Conservation (phyloP, 2,888 invertebrate genomes). For the Sclerodermus sp. region DNA sequence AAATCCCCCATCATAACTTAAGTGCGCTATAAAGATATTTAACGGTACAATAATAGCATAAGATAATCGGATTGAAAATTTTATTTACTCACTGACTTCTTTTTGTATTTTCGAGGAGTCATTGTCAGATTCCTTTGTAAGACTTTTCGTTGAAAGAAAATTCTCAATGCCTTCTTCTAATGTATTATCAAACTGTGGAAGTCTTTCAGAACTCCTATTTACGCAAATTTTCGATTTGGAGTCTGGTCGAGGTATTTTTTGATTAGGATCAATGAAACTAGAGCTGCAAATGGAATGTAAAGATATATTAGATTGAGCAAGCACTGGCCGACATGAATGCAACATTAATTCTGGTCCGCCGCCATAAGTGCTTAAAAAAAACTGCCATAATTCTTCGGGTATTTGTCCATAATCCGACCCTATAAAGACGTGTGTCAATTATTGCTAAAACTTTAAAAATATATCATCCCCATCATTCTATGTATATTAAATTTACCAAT, state of each 20-base stretch:
- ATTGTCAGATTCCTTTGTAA: constrained; percentile 15
- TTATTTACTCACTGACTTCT: constrained; percentile 34
- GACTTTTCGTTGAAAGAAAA: constrained; percentile 30
- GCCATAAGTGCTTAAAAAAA: constrained; percentile 82
- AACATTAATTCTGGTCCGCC: constrained; percentile 82
- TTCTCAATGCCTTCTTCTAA: constrained; percentile 32
- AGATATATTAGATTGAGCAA: constrained; percentile 46
- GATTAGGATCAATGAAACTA: constrained; percentile 43
- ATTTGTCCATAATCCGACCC: constrained; percentile 75
- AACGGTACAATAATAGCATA: constrained; percentile 14
- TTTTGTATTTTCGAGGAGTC: constrained; percentile 45
- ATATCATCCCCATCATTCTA: background rate
- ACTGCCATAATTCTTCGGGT: constrained; percentile 83
- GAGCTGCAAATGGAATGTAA: constrained; percentile 54
- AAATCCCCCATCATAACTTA: too few relatives aligned
- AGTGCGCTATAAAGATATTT: too few relatives aligned
- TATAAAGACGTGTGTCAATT: constrained; percentile 34
- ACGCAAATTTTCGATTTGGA: constrained; percentile 39
- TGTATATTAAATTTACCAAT: constrained; percentile 39
- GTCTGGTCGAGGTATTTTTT: constrained; percentile 42
- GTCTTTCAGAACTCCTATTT: constrained; percentile 47
- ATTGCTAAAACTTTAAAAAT: constrained; percentile 5
- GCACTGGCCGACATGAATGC: constrained; percentile 46
- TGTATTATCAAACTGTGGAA: constrained; percentile 47
- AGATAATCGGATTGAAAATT: constrained; percentile 14